Conservation (phyloP, 2,888 invertebrate genomes). For the Brachyptera putata region DNA sequence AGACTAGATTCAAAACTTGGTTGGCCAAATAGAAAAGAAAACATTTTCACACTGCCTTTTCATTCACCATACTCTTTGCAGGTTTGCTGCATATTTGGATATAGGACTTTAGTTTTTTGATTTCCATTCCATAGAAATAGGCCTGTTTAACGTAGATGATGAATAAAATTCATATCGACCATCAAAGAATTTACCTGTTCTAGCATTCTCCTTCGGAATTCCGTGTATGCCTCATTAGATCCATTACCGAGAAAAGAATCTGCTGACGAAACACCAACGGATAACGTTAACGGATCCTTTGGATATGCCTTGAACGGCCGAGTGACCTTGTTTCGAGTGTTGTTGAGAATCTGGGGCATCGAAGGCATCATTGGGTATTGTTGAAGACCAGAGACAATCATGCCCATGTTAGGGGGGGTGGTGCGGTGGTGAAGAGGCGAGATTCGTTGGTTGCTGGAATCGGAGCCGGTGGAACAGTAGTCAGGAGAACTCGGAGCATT, state of each 20-base stretch:
- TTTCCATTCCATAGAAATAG: too few species aligned
- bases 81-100: too few species aligned
- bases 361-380: conserved; percentile 6
- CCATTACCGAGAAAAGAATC: conserved; percentile 51
- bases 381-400: background rate
- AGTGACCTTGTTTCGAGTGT: conserved; percentile 44
- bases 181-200: conserved; percentile 52
- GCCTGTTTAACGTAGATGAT: too few species aligned
- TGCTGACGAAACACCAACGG: conserved; percentile 47
- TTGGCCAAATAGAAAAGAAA: too few species aligned
- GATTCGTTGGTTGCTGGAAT: background rate
- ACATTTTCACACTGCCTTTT: too few species aligned
- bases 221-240: conserved; percentile 63
- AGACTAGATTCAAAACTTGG: too few species aligned
- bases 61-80: too few species aligned
- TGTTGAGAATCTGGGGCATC: conserved; percentile 6
- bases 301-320: conserved; percentile 70
- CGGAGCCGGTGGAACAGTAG: conserved; percentile 2
- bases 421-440: background rate
- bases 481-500: background rate
- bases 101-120: too few species aligned
- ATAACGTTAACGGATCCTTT: conserved; percentile 59
- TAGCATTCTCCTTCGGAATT: conserved; percentile 65
- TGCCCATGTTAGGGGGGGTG: conserved; percentile 1
- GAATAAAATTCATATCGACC: too few species aligned